Conservation (phyloP, 2,797 vertebrate species). For the Lophius americanus region DNA sequence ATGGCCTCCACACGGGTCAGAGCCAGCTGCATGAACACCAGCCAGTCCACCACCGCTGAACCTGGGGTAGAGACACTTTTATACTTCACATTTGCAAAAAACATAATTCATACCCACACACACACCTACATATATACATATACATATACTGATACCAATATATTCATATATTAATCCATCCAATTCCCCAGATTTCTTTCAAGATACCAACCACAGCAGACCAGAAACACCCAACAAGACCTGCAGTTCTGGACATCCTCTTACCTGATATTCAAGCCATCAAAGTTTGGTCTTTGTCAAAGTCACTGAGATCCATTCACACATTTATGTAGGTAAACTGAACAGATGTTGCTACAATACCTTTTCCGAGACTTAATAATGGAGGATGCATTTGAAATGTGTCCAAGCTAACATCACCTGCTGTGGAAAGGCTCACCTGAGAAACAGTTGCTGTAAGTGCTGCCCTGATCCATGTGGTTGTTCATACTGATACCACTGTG, state of each 20-base stretch:
- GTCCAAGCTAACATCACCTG: neutral
- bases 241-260: too few species aligned
- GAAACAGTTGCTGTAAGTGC: constrained; percentile 92
- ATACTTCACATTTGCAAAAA: neutral
- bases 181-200: too few species aligned
- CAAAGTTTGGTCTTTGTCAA: too few species aligned
- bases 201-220: too few species aligned
- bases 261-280: too few species aligned
- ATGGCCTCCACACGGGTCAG: constrained; percentile 87
- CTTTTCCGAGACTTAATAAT: neutral
- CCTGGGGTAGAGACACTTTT: constrained; percentile 71
- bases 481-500: constrained; percentile 87
- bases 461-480: constrained; percentile 89
- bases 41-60: constrained; percentile 92
- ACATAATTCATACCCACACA: neutral
- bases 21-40: constrained; percentile 87
- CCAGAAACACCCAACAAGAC: too few species aligned
- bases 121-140: too few species aligned
- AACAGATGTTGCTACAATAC: too few species aligned
- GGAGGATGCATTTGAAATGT: neutral
- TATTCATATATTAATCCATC: too few species aligned
- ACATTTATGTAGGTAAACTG: too few species aligned
- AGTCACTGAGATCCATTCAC: too few species aligned
- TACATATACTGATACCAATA: too few species aligned
- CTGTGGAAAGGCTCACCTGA: constrained; percentile 79